phyloP scores from a whole-genome alignment of 2,113 vertebrate genomes.

The Lota lota region DNA sequence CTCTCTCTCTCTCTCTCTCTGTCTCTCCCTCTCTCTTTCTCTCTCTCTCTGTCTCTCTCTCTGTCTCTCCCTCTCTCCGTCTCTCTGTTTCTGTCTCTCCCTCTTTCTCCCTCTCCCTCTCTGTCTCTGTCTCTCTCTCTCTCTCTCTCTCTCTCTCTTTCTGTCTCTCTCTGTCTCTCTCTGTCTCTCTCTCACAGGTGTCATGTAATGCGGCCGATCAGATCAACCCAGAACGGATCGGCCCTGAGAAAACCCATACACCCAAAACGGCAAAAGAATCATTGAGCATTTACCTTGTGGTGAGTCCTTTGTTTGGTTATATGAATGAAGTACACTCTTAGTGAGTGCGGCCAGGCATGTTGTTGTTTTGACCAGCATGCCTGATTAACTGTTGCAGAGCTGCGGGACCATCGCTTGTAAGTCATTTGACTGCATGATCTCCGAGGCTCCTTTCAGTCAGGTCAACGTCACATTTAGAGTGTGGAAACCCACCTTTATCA shows the following conservation, averaged over 20 bases:
- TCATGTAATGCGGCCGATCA: slow-evolving; percentile 61
- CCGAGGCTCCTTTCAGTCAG: slow-evolving; percentile 69
- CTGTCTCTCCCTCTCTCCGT: no score
- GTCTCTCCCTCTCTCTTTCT: no score
- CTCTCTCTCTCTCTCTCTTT: neutral
- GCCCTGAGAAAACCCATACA: slow-evolving; percentile 19
- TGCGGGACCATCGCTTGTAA: slow-evolving; percentile 72
- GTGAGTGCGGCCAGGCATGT: neutral
- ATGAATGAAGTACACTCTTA: neutral
- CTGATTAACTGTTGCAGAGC: slow-evolving; percentile 67
- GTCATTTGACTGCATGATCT: slow-evolving; percentile 76
- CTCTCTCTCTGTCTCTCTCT: no score
- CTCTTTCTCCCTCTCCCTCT: no score
- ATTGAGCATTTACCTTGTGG: slow-evolving; percentile 78
- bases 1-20: no score
- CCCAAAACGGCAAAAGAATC: slow-evolving; percentile 71
- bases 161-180: neutral
- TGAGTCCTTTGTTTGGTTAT: slow-evolving; percentile 57
- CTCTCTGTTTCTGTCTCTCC: no score
- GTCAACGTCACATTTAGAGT: slow-evolving; percentile 86
- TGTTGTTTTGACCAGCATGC: neutral
- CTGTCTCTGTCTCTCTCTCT: no score
- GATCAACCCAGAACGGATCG: slow-evolving; percentile 71
- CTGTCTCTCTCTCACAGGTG: slow-evolving; percentile 65
- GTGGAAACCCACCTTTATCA: slow-evolving; percentile 92